Evolutionary conservation across 2,888 invertebrate genomes (phyloP), one percentile per base, ranked within the genome.

Genomic region (Petrolisthes manimaculis): DNA sequence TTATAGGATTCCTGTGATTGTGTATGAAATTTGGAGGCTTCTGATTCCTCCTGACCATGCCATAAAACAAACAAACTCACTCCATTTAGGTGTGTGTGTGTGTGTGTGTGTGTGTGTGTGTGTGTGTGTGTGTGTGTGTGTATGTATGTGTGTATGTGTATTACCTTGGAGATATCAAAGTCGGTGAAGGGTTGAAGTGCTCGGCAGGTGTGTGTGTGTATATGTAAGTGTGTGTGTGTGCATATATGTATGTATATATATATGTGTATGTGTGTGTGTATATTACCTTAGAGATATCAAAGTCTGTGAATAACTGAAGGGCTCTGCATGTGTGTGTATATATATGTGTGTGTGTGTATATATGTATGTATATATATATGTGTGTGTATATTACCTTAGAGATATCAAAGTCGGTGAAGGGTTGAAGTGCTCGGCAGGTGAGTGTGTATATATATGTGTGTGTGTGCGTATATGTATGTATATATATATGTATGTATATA

Each of bases 161-260:
- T 37, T 90, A 96, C 97, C 94, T 96, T 95, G 88, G 95, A 94
- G 96, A 96, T 97, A 92, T 97, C 96, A 91, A 96, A 93, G 90
- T 93, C 93, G 3, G 95, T 94, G 92, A 98, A 94, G 91, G 96
- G 95, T 92, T 95, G 94, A 6, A 95, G 94, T 2, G 96, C 95
- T 91, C 97, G 94, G 87, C 98, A 95, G 91, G 94, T 94, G 85
- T 98, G 94, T 1, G 95, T 96, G 78, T 95, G n/a, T n/a, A n/a
- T n/a, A n/a, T n/a, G n/a, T n/a, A n/a, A n/a, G n/a, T 18, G n/a
- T n/a, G 37, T 18, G 24, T 24, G 51, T 51, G 4, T 75, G 51
- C 37, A 51, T 75, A 53, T 3, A 79, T 18, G 4, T 5, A 24
- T 9, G 37, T 37, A 2, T 37, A 2, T 37, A 2, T 37, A 2